Evolutionary conservation across 2,797 vertebrate species (phyloP).

Genomic region (Nannoperca australis): DNA sequence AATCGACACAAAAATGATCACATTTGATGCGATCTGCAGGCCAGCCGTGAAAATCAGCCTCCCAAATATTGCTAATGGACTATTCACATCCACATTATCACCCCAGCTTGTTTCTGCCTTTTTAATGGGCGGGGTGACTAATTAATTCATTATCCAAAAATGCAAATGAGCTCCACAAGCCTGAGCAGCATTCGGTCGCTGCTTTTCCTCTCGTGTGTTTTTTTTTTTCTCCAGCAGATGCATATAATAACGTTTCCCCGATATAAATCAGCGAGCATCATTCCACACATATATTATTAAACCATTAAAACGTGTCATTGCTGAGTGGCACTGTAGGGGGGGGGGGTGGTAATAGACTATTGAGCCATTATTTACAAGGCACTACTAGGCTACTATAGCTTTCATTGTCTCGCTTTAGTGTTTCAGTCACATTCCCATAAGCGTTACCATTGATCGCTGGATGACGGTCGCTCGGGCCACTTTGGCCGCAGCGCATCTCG

Average conservation of each 20-base stretch:
- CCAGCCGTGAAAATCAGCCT: slow-evolving; percentile 56
- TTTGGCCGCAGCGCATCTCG: slow-evolving; percentile 73
- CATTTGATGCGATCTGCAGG: slow-evolving; percentile 40
- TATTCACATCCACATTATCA: slow-evolving; percentile 69
- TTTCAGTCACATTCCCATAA: slow-evolving; percentile 81
- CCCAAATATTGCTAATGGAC: slow-evolving; percentile 72
- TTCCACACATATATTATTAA: slow-evolving; percentile 6
- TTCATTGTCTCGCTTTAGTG: slow-evolving; percentile 68
- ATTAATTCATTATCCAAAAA: slow-evolving; percentile 86
- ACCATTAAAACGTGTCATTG: neutral
- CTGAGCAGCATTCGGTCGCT: slow-evolving; percentile 55
- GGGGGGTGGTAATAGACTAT: neutral
- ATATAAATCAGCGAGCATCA: slow-evolving; percentile 26
- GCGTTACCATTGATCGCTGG: slow-evolving; percentile 74
- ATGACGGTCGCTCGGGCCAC: slow-evolving; percentile 76
- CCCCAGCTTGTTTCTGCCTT: slow-evolving; percentile 70
- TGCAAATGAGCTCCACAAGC: slow-evolving; percentile 82
- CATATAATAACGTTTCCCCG: slow-evolving; percentile 42
- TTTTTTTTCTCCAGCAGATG: slow-evolving; percentile 25
- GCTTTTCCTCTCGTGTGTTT: slow-evolving; percentile 53
- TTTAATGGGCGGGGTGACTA: slow-evolving; percentile 82
- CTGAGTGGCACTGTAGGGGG: neutral
- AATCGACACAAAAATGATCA: slow-evolving; percentile 35
- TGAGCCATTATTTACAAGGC: slow-evolving; percentile 47
- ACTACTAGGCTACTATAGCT: slow-evolving; percentile 14